Evolutionary conservation across 2,797 vertebrate genomes (phyloP), one percentile per base, ranked within the genome.

Genomic region (Tarsius wallacei): DNA sequence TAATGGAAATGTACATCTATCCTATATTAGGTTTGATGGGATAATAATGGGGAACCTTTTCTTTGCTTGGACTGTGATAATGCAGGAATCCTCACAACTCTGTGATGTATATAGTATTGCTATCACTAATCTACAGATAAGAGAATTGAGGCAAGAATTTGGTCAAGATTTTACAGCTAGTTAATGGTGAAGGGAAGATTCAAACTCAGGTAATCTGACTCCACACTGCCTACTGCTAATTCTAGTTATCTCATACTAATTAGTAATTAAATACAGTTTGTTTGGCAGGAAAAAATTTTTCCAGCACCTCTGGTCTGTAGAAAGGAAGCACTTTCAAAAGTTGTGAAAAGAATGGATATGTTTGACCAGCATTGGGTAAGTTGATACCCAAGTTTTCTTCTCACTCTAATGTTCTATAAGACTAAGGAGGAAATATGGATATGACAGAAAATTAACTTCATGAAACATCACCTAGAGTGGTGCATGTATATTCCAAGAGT

Each of bases 381-480:
- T 80, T 81, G n/a, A 80, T 26, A 77, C 36, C 19, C 51, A 57
- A 19, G 2, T 94, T 71, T 10, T 28, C 36, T 87, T 33, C 42
- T 87, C 42, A 10, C 91, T 94, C 88, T 87, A 89, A 68, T 77
- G 15, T 83, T 66, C 49, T 94, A 5, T 68, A 70, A 96, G 51
- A 70, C 4, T 74, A 33, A 95, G 66, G 51, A 96, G 26, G n/a
- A 84, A 81, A 90, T 95, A 74, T 2, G 31, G 63, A 53, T 57
- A 68, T 90, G 90, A 91, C 85, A 93, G 81, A 90, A 96, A 96
- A 88, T 53, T 31, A 90, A 16, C 59, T 82, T 13, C 12, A 84
- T 87, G 68, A 94, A 96, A 74, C 21, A 88, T 89, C 19, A 42
- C 14, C 28, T 47, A 51, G 36, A 93, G 53, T 68, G 12, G n/a